Conservation (phyloP, 1,140 invertebrate species). For the Ganaspis sp. region DNA sequence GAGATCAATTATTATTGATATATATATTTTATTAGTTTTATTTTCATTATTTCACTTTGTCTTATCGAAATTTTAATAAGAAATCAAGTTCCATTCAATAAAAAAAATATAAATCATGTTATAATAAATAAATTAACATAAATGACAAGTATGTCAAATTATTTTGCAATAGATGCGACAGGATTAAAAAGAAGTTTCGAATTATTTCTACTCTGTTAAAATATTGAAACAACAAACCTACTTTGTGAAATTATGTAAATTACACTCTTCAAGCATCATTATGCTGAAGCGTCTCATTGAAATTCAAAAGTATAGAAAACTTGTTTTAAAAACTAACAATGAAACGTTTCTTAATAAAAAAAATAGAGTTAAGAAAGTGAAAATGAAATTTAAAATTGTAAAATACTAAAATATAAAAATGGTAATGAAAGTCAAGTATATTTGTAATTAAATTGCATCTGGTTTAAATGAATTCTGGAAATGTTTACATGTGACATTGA, state of each 20-base stretch:
- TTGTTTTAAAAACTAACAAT: neutral
- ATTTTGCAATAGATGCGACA: neutral
- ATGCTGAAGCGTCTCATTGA: neutral
- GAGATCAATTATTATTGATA: too few relatives aligned
- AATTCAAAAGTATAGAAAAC: neutral
- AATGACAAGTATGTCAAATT: too few relatives aligned
- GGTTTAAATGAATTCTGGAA: neutral
- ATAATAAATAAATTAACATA: too few relatives aligned
- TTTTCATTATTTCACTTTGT: too few relatives aligned
- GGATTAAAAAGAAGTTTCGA: neutral
- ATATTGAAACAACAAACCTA: neutral
- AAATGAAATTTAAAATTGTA: neutral
- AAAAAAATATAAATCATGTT: too few relatives aligned
- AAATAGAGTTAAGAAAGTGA: neutral
- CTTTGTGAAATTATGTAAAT: conserved; percentile 3
- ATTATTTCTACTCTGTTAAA: neutral
- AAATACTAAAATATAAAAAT: neutral
- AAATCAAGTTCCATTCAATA: too few relatives aligned
- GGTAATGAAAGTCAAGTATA: neutral
- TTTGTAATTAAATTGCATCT: neutral
- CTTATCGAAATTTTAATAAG: too few relatives aligned
- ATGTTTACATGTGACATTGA: conserved; percentile 26
- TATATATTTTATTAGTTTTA: too few relatives aligned
- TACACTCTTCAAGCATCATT: neutral
- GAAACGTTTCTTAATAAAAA: neutral